Evolutionary conservation across 2,888 invertebrate species (phyloP).

Genomic region (Cosmopolites sordidus): DNA sequence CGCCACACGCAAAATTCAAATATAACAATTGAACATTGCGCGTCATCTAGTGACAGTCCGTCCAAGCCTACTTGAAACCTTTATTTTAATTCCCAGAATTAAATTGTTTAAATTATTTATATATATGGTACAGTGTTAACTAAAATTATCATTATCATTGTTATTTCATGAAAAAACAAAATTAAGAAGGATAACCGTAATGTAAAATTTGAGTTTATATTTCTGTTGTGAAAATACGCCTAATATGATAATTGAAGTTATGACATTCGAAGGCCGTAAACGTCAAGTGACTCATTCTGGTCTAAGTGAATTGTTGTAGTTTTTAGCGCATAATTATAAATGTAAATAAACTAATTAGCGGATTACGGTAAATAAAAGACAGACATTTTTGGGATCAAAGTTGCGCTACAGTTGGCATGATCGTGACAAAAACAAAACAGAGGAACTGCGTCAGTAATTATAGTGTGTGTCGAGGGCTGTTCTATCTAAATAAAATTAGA

Average conservation of each 20-base stretch:
- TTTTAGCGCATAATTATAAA: slow-evolving; percentile 15
- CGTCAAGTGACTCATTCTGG: slow-evolving; percentile 16
- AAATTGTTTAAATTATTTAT: too few relatives aligned
- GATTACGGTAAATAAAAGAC: slow-evolving; percentile 16
- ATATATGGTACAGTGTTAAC: too few relatives aligned
- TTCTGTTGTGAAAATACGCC: too few relatives aligned
- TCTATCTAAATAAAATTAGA: neutral
- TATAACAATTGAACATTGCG: too few relatives aligned
- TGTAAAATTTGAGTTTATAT: too few relatives aligned
- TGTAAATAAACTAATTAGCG: slow-evolving; percentile 24
- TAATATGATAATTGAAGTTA: neutral
- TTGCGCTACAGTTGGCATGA: slow-evolving; percentile 4
- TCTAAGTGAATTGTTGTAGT: slow-evolving; percentile 8
- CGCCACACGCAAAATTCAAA: too few relatives aligned
- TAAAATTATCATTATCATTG: too few relatives aligned
- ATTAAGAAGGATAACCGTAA: too few relatives aligned
- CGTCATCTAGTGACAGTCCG: too few relatives aligned
- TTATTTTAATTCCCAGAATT: too few relatives aligned
- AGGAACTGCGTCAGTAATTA: neutral
- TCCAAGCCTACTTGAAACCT: too few relatives aligned
- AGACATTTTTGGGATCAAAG: slow-evolving; percentile 5
- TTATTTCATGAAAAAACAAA: too few relatives aligned
- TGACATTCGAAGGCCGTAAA: slow-evolving; percentile 1
- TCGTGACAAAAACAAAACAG: neutral
- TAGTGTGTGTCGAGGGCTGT: neutral